Base-by-base conservation (phyloP, 2,888 invertebrate species). In the Conomelus anceps region DNA sequence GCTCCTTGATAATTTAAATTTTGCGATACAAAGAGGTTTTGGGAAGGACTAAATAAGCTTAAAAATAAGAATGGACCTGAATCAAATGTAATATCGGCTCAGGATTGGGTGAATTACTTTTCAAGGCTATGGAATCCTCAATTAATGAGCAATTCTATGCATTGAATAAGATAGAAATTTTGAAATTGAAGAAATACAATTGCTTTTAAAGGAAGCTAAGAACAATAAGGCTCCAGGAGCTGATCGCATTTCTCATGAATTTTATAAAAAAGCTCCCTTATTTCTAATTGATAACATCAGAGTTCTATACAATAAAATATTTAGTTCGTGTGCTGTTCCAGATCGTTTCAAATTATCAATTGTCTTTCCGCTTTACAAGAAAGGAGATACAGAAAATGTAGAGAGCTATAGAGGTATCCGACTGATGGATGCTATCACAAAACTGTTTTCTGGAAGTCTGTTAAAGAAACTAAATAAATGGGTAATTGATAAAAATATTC, bases 351-450 rank as follows among this genome's bases (percentile, higher is more conserved):
- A 34, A 17, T 34, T 34, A 9, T 34, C 89, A 13, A 23, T 88
- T 23, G 23, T 34, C 17, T 89, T 89, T 22, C 90, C 90, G 9
- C 23, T 90, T 4, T 84, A 89, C 29, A 90, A 90, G 84, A 89
- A 90, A 84, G 90, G 89, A 20, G 84, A 86, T 22, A 20, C 23
- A 20, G 29, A 84, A 9, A 85, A 85, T 23, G 29, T 89, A 22
- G 24, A 24, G 11, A 90, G 84, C 63, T 90, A 34, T 84, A 24
- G 90, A 23, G 90, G 90, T 17, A 89, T 90, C 23, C 22, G 89
- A 6, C 85, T 86, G 22, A 41, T 89, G 34, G 86, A 89, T 23
- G 23, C 34, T 22, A 22, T 86, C 22, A 23, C 87, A 6, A 89
- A 90, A 26, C 41, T 90, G 17, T 87, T 89, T n/a, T 29, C 84